A percentile compares a stretch with the other conserved stretches of the same genome.
Evolutionary conservation across 2,113 vertebrate species (phyloP).

Genomic region (Semnornis frantzii): DNA sequence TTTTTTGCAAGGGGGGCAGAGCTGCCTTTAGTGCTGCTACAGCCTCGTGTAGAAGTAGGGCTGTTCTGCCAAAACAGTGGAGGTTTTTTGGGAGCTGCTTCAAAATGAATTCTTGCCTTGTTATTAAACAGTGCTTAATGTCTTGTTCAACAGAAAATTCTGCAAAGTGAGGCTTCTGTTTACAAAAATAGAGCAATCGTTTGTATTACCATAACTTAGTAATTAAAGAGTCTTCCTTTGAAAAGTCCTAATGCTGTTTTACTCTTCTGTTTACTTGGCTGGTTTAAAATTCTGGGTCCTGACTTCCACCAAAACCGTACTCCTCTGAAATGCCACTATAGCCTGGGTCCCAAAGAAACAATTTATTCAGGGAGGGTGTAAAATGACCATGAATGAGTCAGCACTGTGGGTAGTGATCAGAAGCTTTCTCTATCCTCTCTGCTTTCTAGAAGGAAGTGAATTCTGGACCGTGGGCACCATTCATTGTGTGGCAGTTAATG

Average conservation of each 20-base stretch:
- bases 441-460: slow-evolving; percentile 11
- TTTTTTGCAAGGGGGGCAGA: background rate
- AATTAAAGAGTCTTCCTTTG: background rate
- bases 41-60: background rate
- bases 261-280: background rate
- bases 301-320: background rate
- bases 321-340: background rate
- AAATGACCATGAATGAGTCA: slow-evolving; percentile 48
- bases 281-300: background rate
- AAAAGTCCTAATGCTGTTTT: background rate
- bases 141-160: background rate
- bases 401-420: background rate
- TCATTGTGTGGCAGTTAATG: slow-evolving; percentile 18
- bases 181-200: accelerated
- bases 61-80: background rate
- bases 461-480: slow-evolving; percentile 20
- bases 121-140: background rate
- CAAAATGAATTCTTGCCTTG: background rate
- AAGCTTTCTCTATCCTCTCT: background rate
- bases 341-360: slow-evolving; percentile 2
- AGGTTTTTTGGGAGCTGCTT: background rate
- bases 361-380: background rate
- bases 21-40: background rate
- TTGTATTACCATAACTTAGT: background rate
- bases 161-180: background rate